Base-by-base conservation (phyloP, 2,888 invertebrate species). In the Myathropa florea region DNA sequence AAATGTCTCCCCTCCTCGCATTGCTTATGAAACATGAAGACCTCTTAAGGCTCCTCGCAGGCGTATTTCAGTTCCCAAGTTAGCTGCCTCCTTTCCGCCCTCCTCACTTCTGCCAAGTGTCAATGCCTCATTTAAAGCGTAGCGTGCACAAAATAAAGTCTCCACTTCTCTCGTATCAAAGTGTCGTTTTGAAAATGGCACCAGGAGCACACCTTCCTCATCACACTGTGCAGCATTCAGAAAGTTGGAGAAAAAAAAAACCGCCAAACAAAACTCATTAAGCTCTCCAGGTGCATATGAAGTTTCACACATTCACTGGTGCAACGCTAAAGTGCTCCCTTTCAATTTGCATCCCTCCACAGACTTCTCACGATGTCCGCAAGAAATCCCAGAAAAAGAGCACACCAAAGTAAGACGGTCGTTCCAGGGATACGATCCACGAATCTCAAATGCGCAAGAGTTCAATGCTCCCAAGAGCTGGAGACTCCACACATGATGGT, bases 241-340 rank as follows among this genome's bases (percentile, higher is more conserved):
- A 55, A 70, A 79, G 83, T 79, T 83, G 55, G 60, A 61, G 71
- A 77, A 12, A 33, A n/a, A 39, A 39, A 14, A 2, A 57, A 72
- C 55, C 63, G 67, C 36, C 26, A 81, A 85, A 85, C 84, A 76
- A 85, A 85, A 85, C 84, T 85, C 85, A 81, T 85, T 85, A 85
- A 68, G 77, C 59, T 72, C 81, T 85, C 73, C 65, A 80, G 57
- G 65, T 61, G 46, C 18, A 60, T 59, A 61, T 72, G 77, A 85
- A 85, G 68, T 81, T 77, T 81, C 82, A 53, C 68, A 82, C 73
- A 85, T 72, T 76, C 53, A 65, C 30, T 28, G 63, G 59, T 64
- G 68, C 78, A 72, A 46, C 70, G 36, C 60, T 12, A 63, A 75
- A 80, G 80, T 71, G 39, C 61, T 76, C 75, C 75, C 76, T 76